A percentile compares a stretch with the other conserved stretches of the same genome.
Conservation (phyloP, 2,888 invertebrate species). For the Ischnura elegans region DNA sequence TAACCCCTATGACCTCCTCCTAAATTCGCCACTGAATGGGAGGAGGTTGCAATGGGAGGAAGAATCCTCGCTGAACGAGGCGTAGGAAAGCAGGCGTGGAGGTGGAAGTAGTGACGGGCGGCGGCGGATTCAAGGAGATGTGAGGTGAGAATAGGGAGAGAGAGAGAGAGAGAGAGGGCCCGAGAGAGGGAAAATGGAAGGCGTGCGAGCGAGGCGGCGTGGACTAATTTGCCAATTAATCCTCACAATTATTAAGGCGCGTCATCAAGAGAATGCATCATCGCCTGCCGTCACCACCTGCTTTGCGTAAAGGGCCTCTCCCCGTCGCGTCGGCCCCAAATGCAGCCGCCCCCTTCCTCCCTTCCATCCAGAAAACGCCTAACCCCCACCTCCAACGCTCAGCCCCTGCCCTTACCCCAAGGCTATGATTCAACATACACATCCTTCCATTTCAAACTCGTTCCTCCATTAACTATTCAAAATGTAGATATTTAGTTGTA, state of each 20-base stretch:
- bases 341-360: background rate
- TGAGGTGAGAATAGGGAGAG: background rate
- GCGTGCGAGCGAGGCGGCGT: slow-evolving; percentile 8
- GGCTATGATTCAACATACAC: background rate
- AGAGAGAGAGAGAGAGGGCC: background rate
- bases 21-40: no score
- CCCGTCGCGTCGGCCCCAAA: background rate
- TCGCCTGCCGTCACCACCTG: slow-evolving; percentile 60
- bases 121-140: background rate
- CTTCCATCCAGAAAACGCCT: background rate
- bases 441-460: no score
- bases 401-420: background rate
- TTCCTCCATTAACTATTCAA: no score
- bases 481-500: no score
- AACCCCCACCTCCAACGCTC: background rate
- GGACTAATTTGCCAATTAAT: slow-evolving; percentile 66
- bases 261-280: slow-evolving; percentile 63
- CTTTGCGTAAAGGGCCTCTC: slow-evolving; percentile 23
- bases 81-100: background rate
- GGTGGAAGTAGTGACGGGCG: background rate
- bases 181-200: background rate
- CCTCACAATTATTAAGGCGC: slow-evolving; percentile 64
- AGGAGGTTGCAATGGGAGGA: background rate
- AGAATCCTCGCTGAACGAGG: background rate
- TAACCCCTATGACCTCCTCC: no score